Evolutionary conservation across 2,888 invertebrate species (phyloP), one percentile per base, ranked within the genome.

Genomic region (Hemithea aestivaria): DNA sequence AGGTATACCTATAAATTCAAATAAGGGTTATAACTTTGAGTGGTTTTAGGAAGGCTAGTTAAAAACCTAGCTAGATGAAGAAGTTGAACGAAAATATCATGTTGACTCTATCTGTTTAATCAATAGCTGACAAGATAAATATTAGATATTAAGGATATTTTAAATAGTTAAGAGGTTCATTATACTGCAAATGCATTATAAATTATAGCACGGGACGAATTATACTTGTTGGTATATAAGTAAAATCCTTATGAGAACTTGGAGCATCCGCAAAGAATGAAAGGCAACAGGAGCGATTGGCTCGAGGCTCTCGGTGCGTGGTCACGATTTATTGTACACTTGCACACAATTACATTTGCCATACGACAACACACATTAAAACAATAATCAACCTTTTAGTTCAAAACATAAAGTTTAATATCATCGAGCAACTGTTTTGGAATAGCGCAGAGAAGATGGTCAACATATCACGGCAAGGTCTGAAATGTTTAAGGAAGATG

Each of bases 251-350:
- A 48, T 45, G 46, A 46, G 44, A 50, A 46, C 31, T 26, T 35
- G 27, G 52, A 56, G 53, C 56, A 54, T 60, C 66, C 65, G 62
- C 56, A 41, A 64, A 56, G 65, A 69, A 76, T 66, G 72, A 72
- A 70, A 73, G 62, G 70, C 67, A 73, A 82, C 84, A 59, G 85
- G 62, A 84, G 84, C 83, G 80, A 73, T 78, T 78, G 63, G 76
- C 83, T 74, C 48, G 51, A 55, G 79, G 84, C 82, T 56, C 58
- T 59, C 59, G 66, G 66, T 67, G 71, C 73, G 65, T 69, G 70
- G 71, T 81, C 83, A 84, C 83, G 82, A 83, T 74, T 81, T 72
- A 76, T 73, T 64, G 62, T 66, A 62, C 62, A 61, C 58, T 55
- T 51, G 50, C 61, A 66, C 69, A 56, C 67, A 62, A 63, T 64